A percentile compares a stretch with the other conserved stretches of the same genome.
phyloP scores from a whole-genome alignment of 2,113 vertebrate genomes.

The Xyliphius kryptos region DNA sequence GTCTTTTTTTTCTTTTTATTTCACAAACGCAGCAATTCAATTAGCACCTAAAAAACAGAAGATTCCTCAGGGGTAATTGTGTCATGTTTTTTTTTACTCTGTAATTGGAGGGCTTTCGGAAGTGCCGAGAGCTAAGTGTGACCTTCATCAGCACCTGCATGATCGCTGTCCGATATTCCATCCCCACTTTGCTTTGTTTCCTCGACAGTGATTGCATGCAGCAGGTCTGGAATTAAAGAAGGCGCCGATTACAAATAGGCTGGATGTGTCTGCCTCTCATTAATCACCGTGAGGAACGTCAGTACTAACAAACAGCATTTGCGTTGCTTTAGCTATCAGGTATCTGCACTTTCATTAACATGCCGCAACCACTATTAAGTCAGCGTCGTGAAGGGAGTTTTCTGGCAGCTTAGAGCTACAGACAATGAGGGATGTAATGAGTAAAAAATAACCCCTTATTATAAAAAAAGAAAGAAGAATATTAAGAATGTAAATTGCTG shows the following conservation, averaged over 20 bases:
- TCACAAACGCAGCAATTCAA: constrained; percentile 37
- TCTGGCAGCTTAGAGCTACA: constrained; percentile 1
- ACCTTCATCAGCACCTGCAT: constrained; percentile 22
- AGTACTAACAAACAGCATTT: constrained; percentile 12
- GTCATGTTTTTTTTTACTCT: constrained; percentile 40
- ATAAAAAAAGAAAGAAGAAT: not conserved
- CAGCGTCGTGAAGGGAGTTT: not conserved
- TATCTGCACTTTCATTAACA: constrained; percentile 2
- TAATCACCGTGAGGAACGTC: constrained; percentile 14
- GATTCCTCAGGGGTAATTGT: constrained; percentile 39
- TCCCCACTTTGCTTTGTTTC: constrained; percentile 23
- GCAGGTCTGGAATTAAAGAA: constrained; percentile 19
- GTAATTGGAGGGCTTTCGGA: constrained; percentile 37
- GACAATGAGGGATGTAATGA: constrained; percentile 11
- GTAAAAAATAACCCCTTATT: constrained; percentile 1
- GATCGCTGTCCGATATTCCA: constrained; percentile 16
- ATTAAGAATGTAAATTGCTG: constrained; percentile 3
- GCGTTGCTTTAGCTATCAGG: constrained; percentile 5
- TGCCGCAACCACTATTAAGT: constrained; percentile 1
- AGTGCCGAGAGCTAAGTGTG: constrained; percentile 11
- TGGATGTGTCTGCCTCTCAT: constrained; percentile 12
- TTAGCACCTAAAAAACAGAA: constrained; percentile 49
- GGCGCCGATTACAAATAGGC: constrained; percentile 12
- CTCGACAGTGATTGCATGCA: constrained; percentile 15
- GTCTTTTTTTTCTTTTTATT: constrained; percentile 18